Conservation (phyloP, 2,888 invertebrate genomes). For the Synergus japonicus region DNA sequence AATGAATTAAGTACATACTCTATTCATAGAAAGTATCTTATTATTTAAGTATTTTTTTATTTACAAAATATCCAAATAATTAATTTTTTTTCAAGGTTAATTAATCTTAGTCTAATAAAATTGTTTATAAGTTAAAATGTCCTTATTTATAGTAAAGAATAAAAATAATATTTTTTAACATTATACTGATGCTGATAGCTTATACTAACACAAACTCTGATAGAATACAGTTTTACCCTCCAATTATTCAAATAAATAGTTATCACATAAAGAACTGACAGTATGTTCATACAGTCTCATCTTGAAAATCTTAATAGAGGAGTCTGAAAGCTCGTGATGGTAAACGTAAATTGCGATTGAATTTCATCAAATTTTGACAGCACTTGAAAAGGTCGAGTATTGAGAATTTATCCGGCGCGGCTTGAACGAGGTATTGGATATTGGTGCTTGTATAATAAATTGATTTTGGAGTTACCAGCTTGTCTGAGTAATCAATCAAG, state of each 20-base stretch:
- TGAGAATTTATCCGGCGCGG: neutral
- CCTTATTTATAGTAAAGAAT: no score
- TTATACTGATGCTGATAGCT: neutral
- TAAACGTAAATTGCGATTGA: neutral
- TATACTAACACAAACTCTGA: no score
- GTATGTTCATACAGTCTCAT: neutral
- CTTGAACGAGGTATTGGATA: slow-evolving; percentile 18
- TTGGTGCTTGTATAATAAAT: slow-evolving; percentile 54
- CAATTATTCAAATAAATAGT: no score
- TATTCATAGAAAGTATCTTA: no score
- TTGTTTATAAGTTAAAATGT: no score
- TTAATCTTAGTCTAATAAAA: no score
- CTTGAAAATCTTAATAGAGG: neutral
- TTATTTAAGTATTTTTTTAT: no score
- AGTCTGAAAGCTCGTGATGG: neutral
- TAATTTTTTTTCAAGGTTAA: no score
- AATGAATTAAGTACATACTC: no score
- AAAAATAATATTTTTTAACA: no score
- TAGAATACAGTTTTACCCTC: no score
- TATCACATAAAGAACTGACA: neutral
- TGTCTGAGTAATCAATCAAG: slow-evolving; percentile 60
- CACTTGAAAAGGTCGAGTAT: slow-evolving; percentile 22
- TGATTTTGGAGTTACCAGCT: slow-evolving; percentile 57
- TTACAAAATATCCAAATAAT: no score
- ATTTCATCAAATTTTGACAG: neutral